Evolutionary conservation across 2,113 vertebrate genomes (phyloP).

Genomic region (Garra rufa): DNA sequence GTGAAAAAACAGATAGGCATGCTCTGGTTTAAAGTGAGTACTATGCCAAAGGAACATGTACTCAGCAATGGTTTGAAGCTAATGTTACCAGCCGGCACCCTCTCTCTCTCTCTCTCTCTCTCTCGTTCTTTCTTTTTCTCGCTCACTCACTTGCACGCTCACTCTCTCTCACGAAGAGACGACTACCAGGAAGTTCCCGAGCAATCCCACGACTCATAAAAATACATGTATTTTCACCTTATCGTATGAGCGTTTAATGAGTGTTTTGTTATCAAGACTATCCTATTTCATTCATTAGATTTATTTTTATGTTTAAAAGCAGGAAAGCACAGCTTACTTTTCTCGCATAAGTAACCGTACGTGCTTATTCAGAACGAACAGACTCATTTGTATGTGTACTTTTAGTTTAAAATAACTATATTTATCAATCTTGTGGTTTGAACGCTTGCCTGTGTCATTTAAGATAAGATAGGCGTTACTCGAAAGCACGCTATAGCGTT

Average conservation of each 20-base stretch:
- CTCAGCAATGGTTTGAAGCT: neutral
- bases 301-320: neutral
- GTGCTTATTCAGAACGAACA: neutral
- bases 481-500: neutral
- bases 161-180: neutral
- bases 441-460: neutral
- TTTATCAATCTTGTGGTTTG: neutral
- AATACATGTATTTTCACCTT: neutral
- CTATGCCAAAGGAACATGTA: neutral
- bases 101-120: slow-evolving; percentile 6
- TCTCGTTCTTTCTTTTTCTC: neutral
- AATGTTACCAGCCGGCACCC: slow-evolving; percentile 16
- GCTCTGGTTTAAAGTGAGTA: neutral
- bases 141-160: neutral
- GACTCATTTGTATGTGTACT: neutral
- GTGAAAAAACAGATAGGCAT: neutral
- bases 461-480: neutral
- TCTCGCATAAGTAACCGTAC: too few relatives aligned
- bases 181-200: slow-evolving; percentile 59
- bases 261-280: neutral
- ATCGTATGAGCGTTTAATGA: neutral
- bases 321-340: neutral
- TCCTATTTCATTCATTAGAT: neutral
- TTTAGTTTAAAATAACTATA: neutral
- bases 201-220: slow-evolving; percentile 33